Conservation (phyloP, 2,113 vertebrate species). For the Corythoichthys intestinalis region DNA sequence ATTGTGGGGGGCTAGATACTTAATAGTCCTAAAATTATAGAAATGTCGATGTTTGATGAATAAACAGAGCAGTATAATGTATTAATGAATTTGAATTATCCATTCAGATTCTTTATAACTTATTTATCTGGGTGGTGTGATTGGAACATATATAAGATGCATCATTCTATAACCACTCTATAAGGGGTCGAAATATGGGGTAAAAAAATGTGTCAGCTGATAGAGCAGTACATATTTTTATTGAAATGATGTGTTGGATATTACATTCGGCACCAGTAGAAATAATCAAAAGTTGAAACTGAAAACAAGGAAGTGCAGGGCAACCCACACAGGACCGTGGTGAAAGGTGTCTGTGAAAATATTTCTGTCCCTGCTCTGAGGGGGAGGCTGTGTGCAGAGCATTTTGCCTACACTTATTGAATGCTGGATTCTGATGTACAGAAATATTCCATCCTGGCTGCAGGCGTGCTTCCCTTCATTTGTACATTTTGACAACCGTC, state of each 20-base stretch:
- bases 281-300: constrained; percentile 10
- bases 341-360: constrained; percentile 28
- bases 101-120: no score
- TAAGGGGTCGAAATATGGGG: no score
- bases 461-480: constrained; percentile 27
- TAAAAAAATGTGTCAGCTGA: no score
- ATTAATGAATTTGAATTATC: no score
- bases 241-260: no score
- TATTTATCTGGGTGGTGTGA: no score
- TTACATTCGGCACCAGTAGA: background rate
- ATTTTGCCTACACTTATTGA: background rate
- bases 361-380: constrained; percentile 37
- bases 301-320: constrained; percentile 10
- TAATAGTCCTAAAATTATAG: no score
- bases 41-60: no score
- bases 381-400: constrained; percentile 16
- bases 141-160: no score
- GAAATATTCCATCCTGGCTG: constrained; percentile 31
- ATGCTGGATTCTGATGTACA: background rate
- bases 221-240: background rate
- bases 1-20: no score
- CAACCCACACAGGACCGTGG: constrained; percentile 39
- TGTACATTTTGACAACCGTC: constrained; percentile 34
- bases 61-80: no score
- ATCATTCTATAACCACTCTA: no score